Evolutionary conservation across 2,113 vertebrate species (phyloP), one percentile per base, ranked within the genome.

Genomic region (Phaetusa simplex): DNA sequence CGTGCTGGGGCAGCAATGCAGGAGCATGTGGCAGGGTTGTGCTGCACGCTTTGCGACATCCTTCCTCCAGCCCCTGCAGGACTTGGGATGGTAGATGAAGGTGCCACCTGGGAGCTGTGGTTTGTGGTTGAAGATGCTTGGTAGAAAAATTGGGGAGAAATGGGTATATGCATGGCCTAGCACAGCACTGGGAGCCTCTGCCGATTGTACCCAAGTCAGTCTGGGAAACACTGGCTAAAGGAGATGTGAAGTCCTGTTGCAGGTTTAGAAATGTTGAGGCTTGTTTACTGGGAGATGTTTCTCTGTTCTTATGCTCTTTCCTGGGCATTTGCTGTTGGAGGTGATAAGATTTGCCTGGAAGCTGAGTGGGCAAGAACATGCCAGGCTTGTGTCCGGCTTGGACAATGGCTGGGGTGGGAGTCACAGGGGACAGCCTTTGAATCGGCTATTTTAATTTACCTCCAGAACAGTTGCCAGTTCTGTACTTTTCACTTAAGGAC

Each of bases 31-130:
- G 16, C 55, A 59, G 30, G 22, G 26, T 22, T 69, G 77, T 6
- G 4, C 45, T n/a, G 23, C 24, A 13, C 2, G 0, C 5, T 13
- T 73, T 0, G 0, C 53, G 34, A 23, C 24, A 8, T 36, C 34
- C 49, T 78, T 62, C 43, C 8, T 64, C 24, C 50, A 70, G 55
- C 30, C 24, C 11, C 10, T 5, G 17, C 6, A 29, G 64, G 38
- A 5, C 14, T 69, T 26, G 21, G 9, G 14, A 5, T 45, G 20
- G 34, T 30, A 73, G 15, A 18, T 32, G 34, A 21, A 62, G n/a
- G 49, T 64, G 38, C 20, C 4, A 8, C 1, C 2, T 69, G 12
- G 26, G 19, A 67, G 42, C 40, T 42, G 62, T 29, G 52, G 7
- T 71, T 76, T 71, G 32, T 74, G 56, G 29, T 20, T 45, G 26